A percentile compares a stretch with the other conserved stretches of the same genome.
Conservation (phyloP, 2,797 vertebrate species). For the Steatocranus sp. region DNA sequence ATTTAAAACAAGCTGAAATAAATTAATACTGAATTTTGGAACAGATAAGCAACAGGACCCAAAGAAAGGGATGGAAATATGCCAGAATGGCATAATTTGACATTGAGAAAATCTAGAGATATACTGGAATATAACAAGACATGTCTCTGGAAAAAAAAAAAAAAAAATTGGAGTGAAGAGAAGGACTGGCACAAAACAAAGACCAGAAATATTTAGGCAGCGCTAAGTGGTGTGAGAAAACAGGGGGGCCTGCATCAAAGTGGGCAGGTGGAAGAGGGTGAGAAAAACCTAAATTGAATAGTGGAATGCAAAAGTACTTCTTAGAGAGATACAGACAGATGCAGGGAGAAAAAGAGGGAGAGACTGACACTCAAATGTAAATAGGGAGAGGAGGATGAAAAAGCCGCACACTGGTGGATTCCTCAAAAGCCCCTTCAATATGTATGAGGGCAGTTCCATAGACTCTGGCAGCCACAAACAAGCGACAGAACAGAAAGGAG, state of each 20-base stretch:
- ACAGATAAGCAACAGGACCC: neutral
- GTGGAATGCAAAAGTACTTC: slow-evolving; percentile 59
- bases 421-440: slow-evolving; percentile 72
- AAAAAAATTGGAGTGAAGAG: neutral
- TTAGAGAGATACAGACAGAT: slow-evolving; percentile 48
- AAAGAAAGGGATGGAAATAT: neutral
- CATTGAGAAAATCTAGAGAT: neutral
- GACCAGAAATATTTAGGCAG: slow-evolving; percentile 22
- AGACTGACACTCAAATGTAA: slow-evolving; percentile 68
- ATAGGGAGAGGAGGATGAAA: slow-evolving; percentile 59
- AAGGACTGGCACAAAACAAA: slow-evolving; percentile 15
- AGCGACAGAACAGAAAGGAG: slow-evolving; percentile 36
- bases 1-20: slow-evolving; percentile 4
- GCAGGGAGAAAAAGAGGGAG: slow-evolving; percentile 4
- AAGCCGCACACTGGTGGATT: slow-evolving; percentile 55
- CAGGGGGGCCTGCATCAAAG: neutral
- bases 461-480: slow-evolving; percentile 54
- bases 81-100: neutral
- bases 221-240: slow-evolving; percentile 48
- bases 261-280: slow-evolving; percentile 53
- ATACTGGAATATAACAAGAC: neutral
- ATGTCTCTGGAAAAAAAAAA: neutral
- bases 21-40: slow-evolving; percentile 20
- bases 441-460: slow-evolving; percentile 66
- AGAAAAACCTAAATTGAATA: slow-evolving; percentile 53